Evolutionary conservation across 2,797 vertebrate genomes (phyloP).

Genomic region (Mormyrus hasselquistii): DNA sequence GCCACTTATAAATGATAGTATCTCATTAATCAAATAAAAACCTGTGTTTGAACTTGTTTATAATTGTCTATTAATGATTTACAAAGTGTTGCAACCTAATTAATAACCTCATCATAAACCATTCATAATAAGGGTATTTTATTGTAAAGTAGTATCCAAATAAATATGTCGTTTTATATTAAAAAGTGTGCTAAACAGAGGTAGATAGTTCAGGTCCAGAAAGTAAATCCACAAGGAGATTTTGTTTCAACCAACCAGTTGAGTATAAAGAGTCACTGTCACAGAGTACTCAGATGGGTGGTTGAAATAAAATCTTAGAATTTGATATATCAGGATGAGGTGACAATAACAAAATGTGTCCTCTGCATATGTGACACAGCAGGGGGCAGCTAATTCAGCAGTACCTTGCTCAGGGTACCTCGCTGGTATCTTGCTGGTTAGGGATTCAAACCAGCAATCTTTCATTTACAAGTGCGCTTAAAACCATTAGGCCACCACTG

Average conservation of each 20-base stretch:
- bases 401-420: background rate
- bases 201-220: background rate
- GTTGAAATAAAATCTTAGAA: background rate
- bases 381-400: background rate
- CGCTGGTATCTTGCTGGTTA: background rate
- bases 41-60: background rate
- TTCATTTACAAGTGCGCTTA: background rate
- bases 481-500: background rate
- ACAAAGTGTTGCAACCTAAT: background rate
- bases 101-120: background rate
- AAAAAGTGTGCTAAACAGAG: background rate
- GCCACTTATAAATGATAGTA: background rate
- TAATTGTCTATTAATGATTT: background rate
- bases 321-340: background rate
- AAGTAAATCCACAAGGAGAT: background rate
- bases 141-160: background rate
- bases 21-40: background rate
- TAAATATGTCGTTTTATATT: background rate
- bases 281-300: background rate
- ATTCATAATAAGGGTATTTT: background rate
- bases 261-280: background rate
- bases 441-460: background rate
- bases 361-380: background rate
- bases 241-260: background rate
- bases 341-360: background rate